Evolutionary conservation across 2,888 invertebrate species (phyloP), one percentile per base, ranked within the genome.

Genomic region (Drosophila lacicola): DNA sequence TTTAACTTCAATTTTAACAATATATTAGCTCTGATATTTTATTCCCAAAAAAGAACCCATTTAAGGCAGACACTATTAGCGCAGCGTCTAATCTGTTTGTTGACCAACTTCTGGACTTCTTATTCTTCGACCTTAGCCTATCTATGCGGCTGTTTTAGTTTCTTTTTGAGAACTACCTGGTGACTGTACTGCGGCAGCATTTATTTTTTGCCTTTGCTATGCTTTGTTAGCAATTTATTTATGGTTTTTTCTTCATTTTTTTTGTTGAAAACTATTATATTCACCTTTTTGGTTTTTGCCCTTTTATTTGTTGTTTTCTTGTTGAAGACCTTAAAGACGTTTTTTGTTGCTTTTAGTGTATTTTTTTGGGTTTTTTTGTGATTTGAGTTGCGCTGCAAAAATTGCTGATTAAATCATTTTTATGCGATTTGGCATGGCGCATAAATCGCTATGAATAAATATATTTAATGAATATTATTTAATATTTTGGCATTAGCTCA

Each of bases 141-240:
- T 49, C 50, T 64, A 17, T 46, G 45, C 33, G 41, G 44, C 14
- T 13, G 17, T 33, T 62, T 46, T 50, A 36, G 39, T 21, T 47
- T 62, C 41, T 13, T 44, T 61, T 46, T 54, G 36, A 44, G 54
- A 61, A 46, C 45, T 54, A 3, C 36, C 41, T 57, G 51, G 45
- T 34, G 58, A 60, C 64, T 58, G 64, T 64, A 64, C 64, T 37
- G 25, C 13, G 53, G 34, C 6, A 17, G 34, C 5, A 8, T 21
- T 0, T 19, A 34, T 51, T 39, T 29, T 25, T 54, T 11, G 36
- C 47, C 37, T 29, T 54, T 49, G 66, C 56, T 37, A 45, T 46
- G 67, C 65, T 57, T 66, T 68, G 67, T 65, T 68, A 47, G 57
- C 66, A 57, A 66, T 42, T 53, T 67, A 39, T 64, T 64, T 51